Evolutionary conservation across 2,113 vertebrate species (phyloP).

Genomic region (Sula dactylatra): DNA sequence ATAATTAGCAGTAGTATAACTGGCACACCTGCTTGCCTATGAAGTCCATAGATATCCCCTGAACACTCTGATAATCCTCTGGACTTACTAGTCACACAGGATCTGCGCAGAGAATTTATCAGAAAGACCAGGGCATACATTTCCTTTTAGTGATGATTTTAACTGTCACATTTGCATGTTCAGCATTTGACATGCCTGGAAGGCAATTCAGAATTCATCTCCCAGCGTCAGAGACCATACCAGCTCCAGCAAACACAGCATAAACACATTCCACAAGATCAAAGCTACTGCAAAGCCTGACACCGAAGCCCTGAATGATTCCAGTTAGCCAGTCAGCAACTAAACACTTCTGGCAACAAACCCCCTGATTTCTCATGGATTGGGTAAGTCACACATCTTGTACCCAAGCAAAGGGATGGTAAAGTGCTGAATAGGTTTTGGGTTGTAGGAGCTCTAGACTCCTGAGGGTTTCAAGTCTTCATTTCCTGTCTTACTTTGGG

Average conservation of each 20-base stretch:
- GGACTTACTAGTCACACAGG: background rate
- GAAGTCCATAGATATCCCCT: background rate
- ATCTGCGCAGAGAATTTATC: background rate
- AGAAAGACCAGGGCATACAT: background rate
- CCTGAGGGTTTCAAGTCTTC: slow-evolving; percentile 33
- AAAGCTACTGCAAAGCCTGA: slow-evolving; percentile 29
- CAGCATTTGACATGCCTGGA: slow-evolving; percentile 25
- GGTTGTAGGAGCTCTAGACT: background rate
- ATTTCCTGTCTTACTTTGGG: slow-evolving; percentile 2
- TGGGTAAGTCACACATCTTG: background rate
- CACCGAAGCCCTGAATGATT: background rate
- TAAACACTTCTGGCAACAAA: background rate
- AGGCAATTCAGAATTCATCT: slow-evolving; percentile 50
- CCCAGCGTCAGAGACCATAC: slow-evolving; percentile 11
- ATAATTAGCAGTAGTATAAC: background rate
- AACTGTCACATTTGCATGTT: background rate
- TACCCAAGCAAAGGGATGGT: background rate
- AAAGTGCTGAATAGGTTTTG: slow-evolving; percentile 44
- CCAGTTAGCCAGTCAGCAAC: slow-evolving; percentile 23
- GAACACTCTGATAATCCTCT: background rate
- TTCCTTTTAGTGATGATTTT: background rate
- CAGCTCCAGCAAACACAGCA: slow-evolving; percentile 41
- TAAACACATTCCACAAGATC: slow-evolving; percentile 44
- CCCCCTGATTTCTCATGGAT: background rate
- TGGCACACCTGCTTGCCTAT: background rate